phyloP scores from a whole-genome alignment of 2,113 vertebrate species.

The Emydocephalus ijimae region DNA sequence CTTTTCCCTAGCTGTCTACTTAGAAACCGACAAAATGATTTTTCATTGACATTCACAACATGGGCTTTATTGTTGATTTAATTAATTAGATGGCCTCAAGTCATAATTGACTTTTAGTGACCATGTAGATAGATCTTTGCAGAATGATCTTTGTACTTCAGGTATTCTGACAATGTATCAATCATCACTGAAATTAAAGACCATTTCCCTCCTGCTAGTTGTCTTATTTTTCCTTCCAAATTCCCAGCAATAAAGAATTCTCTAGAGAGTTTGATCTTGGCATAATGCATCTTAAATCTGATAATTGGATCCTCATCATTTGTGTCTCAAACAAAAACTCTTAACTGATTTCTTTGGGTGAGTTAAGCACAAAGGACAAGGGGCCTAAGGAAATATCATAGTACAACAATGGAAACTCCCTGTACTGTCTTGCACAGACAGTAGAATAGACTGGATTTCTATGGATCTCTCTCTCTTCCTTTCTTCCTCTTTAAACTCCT shows the following conservation, averaged over 20 bases:
- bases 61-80: neutral
- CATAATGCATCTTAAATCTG: neutral
- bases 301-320: neutral
- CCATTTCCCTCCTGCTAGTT: neutral
- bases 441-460: neutral
- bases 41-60: neutral
- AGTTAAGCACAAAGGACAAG: neutral
- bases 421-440: neutral
- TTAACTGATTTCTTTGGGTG: neutral
- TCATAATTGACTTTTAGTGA: neutral
- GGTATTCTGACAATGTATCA: neutral
- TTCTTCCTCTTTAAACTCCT: neutral
- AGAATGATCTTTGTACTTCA: neutral
- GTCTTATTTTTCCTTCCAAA: neutral
- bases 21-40: neutral
- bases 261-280: neutral
- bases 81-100: neutral
- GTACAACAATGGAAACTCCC: neutral
- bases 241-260: neutral
- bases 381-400: neutral
- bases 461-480: neutral
- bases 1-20: neutral
- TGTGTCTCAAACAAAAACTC: neutral
- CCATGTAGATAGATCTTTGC: neutral
- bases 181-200: neutral